phyloP scores from a whole-genome alignment of 2,888 invertebrate species.

The Volucella bombylans region DNA sequence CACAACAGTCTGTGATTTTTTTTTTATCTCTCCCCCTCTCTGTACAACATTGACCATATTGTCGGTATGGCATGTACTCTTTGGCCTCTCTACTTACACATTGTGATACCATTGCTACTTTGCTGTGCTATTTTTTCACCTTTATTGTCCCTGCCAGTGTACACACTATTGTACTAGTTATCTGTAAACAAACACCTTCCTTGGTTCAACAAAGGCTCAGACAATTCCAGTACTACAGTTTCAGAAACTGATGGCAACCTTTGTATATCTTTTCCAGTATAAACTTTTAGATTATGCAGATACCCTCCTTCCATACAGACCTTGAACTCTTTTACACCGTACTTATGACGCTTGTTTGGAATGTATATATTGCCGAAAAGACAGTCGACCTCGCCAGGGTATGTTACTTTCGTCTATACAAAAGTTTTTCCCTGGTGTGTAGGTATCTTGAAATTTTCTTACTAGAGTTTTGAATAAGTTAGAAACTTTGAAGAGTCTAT shows the following conservation, averaged over 20 bases:
- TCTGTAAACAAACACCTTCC: too few relatives aligned
- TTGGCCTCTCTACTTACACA: slow-evolving; percentile 25
- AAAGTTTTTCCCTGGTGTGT: slow-evolving; percentile 19
- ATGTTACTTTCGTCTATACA: slow-evolving; percentile 11
- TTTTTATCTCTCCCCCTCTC: slow-evolving; percentile 9
- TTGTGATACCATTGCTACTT: too few relatives aligned
- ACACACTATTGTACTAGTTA: slow-evolving; percentile 23
- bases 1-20: slow-evolving; percentile 20
- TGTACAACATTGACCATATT: slow-evolving; percentile 20
- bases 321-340: slow-evolving; percentile 17
- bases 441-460: slow-evolving; percentile 16
- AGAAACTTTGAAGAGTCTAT: slow-evolving; percentile 15
- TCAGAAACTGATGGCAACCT: slow-evolving; percentile 16
- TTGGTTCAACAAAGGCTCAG: slow-evolving; percentile 25
- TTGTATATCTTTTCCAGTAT: slow-evolving; percentile 12
- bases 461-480: slow-evolving; percentile 14
- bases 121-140: slow-evolving; percentile 28
- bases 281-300: slow-evolving; percentile 14
- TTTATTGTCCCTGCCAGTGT: too few relatives aligned
- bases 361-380: not conserved
- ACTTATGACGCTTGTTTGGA: not conserved
- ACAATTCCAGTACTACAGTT: too few relatives aligned
- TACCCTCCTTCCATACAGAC: slow-evolving; percentile 17
- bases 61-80: slow-evolving; percentile 23
- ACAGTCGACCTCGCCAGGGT: slow-evolving; percentile 24